phyloP scores from a whole-genome alignment of 2,113 vertebrate species.

The Crotalus tigris region DNA sequence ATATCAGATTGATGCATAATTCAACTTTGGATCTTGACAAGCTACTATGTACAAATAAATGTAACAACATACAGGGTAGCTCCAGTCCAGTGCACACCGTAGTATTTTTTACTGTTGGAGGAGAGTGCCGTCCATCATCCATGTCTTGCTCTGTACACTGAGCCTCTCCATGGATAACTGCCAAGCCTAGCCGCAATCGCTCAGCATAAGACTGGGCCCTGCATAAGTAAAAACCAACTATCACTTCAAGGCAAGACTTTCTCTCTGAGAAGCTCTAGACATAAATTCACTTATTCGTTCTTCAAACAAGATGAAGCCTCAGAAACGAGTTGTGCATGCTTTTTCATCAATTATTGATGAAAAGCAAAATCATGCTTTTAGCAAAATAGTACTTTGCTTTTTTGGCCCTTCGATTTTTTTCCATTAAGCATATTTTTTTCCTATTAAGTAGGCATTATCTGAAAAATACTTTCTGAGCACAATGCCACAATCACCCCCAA shows the following conservation, averaged over 20 bases:
- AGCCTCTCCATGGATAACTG: constrained; percentile 95
- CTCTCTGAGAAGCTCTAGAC: neutral
- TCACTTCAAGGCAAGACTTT: neutral
- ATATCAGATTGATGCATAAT: neutral
- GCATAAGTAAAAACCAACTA: neutral
- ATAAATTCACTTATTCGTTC: neutral
- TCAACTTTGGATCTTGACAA: too few species aligned
- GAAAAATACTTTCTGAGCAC: neutral
- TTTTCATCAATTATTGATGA: neutral
- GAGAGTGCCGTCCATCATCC: constrained; percentile 94
- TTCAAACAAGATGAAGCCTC: neutral
- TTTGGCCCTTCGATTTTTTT: neutral
- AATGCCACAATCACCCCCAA: neutral
- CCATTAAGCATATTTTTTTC: neutral
- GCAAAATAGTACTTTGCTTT: neutral
- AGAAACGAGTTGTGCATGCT: neutral
- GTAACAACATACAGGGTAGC: constrained; percentile 83
- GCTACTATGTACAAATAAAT: neutral
- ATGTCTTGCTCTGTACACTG: constrained; percentile 96
- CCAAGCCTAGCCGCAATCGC: constrained; percentile 88
- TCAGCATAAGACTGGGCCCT: constrained; percentile 97
- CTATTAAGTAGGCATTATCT: neutral
- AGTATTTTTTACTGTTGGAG: constrained; percentile 89
- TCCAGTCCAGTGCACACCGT: constrained; percentile 90
- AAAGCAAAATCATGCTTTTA: neutral